A percentile compares a stretch with the other conserved stretches of the same genome.
Conservation (phyloP, 2,888 invertebrate species). For the Machimus atricapillus region DNA sequence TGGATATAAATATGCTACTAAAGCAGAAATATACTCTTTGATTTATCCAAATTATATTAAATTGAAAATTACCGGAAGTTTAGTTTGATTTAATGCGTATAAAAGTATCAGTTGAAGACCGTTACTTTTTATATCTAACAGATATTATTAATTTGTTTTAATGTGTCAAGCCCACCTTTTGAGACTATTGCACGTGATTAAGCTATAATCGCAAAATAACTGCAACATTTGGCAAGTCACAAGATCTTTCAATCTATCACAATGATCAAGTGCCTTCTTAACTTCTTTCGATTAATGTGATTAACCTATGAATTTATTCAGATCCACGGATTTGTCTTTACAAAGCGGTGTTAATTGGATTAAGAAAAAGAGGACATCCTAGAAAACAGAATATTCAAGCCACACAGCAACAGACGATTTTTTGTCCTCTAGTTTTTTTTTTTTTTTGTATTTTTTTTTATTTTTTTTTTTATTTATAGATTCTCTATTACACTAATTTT, state of each 20-base stretch:
- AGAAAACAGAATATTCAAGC: conserved; percentile 16
- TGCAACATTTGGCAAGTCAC: background rate
- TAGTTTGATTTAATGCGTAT: background rate
- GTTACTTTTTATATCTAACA: background rate
- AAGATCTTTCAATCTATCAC: background rate
- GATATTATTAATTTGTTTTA: background rate
- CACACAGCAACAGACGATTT: conserved; percentile 16
- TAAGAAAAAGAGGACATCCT: background rate
- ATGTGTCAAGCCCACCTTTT: background rate
- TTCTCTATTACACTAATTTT: conserved; percentile 23
- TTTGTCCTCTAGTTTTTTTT: background rate
- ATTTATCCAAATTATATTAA: too few species aligned
- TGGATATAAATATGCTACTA: too few species aligned
- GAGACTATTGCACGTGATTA: background rate
- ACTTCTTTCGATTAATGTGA: background rate
- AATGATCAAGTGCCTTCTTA: background rate
- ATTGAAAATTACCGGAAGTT: too few species aligned
- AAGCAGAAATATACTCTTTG: background rate
- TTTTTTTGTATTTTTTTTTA: background rate
- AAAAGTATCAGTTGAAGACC: too few species aligned
- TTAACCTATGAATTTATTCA: too few species aligned
- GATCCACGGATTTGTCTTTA: too few species aligned
- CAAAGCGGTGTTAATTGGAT: background rate
- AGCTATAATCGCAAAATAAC: background rate
- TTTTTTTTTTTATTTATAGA: background rate